A percentile compares a stretch with the other conserved stretches of the same genome.
phyloP scores from a whole-genome alignment of 2,113 vertebrate genomes.

The Aspiorhynchus laticeps region DNA sequence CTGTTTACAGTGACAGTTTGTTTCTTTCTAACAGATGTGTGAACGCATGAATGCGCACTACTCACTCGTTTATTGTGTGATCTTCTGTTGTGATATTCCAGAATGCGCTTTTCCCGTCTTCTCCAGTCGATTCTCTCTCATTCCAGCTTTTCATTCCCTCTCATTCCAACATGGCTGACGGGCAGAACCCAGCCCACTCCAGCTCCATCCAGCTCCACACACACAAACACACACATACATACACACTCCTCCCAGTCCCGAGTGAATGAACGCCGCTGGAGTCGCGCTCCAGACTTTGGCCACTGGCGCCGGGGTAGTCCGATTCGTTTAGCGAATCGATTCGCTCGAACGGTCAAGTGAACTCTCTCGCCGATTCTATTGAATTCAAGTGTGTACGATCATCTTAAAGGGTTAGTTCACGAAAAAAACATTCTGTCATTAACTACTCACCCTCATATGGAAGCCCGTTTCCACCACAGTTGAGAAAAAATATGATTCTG shows the following conservation, averaged over 20 bases:
- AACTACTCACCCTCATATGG: too few relatives aligned
- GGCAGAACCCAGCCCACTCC: conserved; percentile 49
- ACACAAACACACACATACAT: background rate
- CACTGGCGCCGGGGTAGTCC: background rate
- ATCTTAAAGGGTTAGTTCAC: too few relatives aligned
- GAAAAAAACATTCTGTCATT: too few relatives aligned
- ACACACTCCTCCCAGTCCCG: conserved; percentile 39
- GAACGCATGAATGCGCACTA: background rate
- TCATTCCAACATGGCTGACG: conserved; percentile 63
- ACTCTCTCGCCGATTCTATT: background rate
- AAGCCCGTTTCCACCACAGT: too few relatives aligned
- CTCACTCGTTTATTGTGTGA: conserved; percentile 42
- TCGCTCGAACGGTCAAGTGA: background rate
- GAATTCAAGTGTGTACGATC: too few relatives aligned
- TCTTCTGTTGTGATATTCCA: conserved; percentile 23
- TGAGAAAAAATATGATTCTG: too few relatives aligned
- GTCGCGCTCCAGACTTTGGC: background rate
- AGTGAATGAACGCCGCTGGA: conserved; percentile 25
- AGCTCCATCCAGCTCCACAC: conserved; percentile 37
- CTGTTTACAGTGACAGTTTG: conserved; percentile 4
- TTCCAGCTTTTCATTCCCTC: conserved; percentile 43
- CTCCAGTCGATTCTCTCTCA: conserved; percentile 31
- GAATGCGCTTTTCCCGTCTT: conserved; percentile 23
- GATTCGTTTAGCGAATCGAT: conserved; percentile 1
- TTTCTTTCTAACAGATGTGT: background rate